Evolutionary conservation across 2,113 vertebrate species (phyloP).

Genomic region (Morone chrysops): DNA sequence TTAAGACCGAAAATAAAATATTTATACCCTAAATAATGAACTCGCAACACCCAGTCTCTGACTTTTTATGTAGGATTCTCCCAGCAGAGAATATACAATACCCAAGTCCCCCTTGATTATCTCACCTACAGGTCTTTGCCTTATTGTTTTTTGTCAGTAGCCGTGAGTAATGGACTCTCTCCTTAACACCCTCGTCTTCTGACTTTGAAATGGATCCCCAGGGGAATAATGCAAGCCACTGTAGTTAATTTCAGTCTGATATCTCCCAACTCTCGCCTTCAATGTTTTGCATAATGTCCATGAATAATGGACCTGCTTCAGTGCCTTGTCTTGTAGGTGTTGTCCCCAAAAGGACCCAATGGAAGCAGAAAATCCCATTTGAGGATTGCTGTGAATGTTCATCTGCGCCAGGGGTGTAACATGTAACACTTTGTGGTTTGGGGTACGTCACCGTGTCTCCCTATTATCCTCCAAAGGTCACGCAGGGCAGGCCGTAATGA

Average conservation of each 20-base stretch:
- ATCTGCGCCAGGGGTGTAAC: neutral
- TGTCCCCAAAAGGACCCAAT: constrained; percentile 30
- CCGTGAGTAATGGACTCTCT: constrained; percentile 49
- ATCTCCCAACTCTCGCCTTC: constrained; percentile 33
- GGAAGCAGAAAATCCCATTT: constrained; percentile 44
- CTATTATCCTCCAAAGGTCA: constrained; percentile 56
- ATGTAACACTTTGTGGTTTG: constrained; percentile 7
- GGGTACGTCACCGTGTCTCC: constrained; percentile 16
- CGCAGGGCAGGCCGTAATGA: constrained; percentile 5
- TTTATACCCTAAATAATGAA: constrained; percentile 59
- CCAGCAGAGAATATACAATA: constrained; percentile 15
- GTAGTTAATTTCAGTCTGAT: constrained; percentile 57
- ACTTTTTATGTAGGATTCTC: constrained; percentile 34
- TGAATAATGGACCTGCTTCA: constrained; percentile 67
- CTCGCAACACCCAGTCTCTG: constrained; percentile 4
- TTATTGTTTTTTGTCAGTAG: constrained; percentile 35
- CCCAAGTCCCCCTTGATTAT: constrained; percentile 24
- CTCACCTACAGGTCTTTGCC: constrained; percentile 7
- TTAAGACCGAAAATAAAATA: constrained; percentile 50
- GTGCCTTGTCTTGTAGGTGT: constrained; percentile 39
- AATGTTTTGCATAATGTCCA: constrained; percentile 67
- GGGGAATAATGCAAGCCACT: constrained; percentile 37
- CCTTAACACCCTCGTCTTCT: constrained; percentile 36
- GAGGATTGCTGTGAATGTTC: constrained; percentile 5
- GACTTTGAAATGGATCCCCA: constrained; percentile 49